These are phyloP conservation scores for Agrochola macilenta DNA, from an alignment of 2,888 invertebrate species.

Conservation along the genomic window DNA sequence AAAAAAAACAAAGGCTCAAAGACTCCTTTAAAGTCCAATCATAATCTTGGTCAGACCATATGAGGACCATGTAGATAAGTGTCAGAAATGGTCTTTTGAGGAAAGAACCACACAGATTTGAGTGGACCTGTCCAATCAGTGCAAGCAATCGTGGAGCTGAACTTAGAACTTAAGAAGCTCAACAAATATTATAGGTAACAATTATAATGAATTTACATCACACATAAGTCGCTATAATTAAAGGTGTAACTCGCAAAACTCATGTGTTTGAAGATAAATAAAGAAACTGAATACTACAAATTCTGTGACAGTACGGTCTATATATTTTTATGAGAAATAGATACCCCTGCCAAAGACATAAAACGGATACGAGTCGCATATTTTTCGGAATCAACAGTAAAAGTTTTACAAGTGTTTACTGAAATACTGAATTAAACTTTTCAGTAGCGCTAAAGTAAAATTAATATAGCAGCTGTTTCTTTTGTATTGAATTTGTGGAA, in stretches of 20 bases:
- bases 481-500: background rate
- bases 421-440: background rate
- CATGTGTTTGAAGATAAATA: background rate
- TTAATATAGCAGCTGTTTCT: background rate
- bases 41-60: too few relatives aligned
- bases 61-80: too few relatives aligned
- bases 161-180: too few relatives aligned
- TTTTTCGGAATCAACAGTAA: constrained; percentile 19
- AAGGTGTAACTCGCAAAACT: background rate
- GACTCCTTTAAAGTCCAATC: too few relatives aligned
- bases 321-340: constrained; percentile 16
- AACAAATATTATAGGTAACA: background rate
- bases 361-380: background rate
- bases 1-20: too few relatives aligned
- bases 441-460: background rate
- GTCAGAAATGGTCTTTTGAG: too few relatives aligned
- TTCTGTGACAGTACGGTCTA: background rate
- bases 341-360: constrained; percentile 31
- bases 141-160: too few relatives aligned
- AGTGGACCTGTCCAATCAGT: too few relatives aligned
- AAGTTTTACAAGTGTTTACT: background rate
- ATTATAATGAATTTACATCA: background rate
- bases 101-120: too few relatives aligned
- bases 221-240: background rate
- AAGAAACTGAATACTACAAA: background rate